A percentile compares a stretch with the other conserved stretches of the same genome.
Conservation (phyloP, 1,140 invertebrate species). For the Drosophila erecta region DNA sequence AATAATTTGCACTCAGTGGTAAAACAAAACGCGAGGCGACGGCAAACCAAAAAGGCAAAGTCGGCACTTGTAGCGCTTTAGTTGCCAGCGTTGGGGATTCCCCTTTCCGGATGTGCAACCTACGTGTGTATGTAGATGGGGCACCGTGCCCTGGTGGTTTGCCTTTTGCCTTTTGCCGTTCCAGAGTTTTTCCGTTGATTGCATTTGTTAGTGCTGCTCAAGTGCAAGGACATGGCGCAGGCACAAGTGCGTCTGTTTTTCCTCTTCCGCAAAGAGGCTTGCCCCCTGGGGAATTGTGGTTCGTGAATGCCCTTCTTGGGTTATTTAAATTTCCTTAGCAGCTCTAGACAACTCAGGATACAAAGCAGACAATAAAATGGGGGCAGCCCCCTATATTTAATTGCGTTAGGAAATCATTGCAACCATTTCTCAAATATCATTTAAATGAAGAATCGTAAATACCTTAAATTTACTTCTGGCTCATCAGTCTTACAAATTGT, state of each 20-base stretch:
- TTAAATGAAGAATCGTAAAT: no score
- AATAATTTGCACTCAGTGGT: conserved; percentile 76
- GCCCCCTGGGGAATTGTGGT: not conserved
- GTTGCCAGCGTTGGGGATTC: conserved; percentile 12
- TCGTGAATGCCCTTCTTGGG: conserved; percentile 2
- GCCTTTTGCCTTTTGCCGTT: conserved; percentile 42
- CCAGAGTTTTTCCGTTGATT: conserved; percentile 52
- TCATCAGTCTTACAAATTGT: no score
- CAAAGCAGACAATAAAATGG: no score
- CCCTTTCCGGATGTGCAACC: conserved; percentile 4
- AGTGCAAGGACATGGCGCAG: conserved; percentile 66
- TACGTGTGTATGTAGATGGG: no score
- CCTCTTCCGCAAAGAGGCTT: conserved; percentile 7
- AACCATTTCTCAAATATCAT: no score
- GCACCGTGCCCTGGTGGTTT: conserved; percentile 26
- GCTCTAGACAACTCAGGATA: no score
- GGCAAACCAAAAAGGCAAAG: conserved; percentile 5
- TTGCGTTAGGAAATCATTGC: no score
- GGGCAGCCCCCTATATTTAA: no score
- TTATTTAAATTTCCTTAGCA: not conserved
- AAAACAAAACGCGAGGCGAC: conserved; percentile 58
- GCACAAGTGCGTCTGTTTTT: conserved; percentile 25
- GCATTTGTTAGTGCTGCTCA: conserved; percentile 66
- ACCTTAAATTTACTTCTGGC: no score
- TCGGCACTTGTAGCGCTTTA: conserved; percentile 68